Evolutionary conservation across 2,797 vertebrate species (phyloP).

Genomic region (Myripristis murdjan): DNA sequence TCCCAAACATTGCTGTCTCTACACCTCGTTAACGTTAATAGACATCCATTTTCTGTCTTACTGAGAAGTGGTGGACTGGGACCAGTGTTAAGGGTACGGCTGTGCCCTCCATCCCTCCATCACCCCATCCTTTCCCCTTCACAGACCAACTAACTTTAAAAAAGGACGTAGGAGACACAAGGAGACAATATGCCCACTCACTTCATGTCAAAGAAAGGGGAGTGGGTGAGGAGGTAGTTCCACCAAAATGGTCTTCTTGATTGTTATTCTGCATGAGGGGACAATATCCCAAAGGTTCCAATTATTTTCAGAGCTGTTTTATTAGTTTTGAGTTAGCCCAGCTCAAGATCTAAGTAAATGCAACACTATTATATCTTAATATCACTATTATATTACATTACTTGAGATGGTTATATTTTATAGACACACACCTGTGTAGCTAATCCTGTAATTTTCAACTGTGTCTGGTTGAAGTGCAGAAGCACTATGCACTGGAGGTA

Average conservation of each 20-base stretch:
- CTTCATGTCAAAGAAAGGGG: conserved; percentile 41
- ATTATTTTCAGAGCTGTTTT: conserved; percentile 60
- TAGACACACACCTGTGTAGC: conserved; percentile 16
- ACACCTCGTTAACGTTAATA: conserved; percentile 74
- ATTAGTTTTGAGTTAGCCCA: conserved; percentile 64
- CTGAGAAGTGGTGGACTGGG: conserved; percentile 62
- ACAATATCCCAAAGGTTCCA: conserved; percentile 65
- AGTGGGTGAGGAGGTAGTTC: conserved; percentile 53
- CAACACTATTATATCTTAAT: conserved; percentile 34
- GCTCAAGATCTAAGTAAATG: conserved; percentile 35
- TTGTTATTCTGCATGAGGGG: conserved; percentile 42
- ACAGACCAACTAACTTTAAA: conserved; percentile 34
- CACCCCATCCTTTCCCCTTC: neutral
- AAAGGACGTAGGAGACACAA: conserved; percentile 48
- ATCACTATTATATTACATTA: conserved; percentile 41
- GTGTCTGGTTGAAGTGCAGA: neutral
- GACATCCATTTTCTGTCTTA: conserved; percentile 71
- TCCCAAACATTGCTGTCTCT: conserved; percentile 47
- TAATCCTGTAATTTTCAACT: conserved; percentile 29
- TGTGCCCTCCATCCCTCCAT: conserved; percentile 27
- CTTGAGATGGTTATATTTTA: conserved; percentile 22
- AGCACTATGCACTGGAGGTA: neutral
- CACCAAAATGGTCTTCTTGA: conserved; percentile 57
- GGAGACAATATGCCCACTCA: conserved; percentile 49
- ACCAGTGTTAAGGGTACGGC: conserved; percentile 23